These are phyloP conservation scores for Vollenhovia emeryi DNA, from an alignment of 1,140 invertebrate species.

Conservation along the genomic window DNA sequence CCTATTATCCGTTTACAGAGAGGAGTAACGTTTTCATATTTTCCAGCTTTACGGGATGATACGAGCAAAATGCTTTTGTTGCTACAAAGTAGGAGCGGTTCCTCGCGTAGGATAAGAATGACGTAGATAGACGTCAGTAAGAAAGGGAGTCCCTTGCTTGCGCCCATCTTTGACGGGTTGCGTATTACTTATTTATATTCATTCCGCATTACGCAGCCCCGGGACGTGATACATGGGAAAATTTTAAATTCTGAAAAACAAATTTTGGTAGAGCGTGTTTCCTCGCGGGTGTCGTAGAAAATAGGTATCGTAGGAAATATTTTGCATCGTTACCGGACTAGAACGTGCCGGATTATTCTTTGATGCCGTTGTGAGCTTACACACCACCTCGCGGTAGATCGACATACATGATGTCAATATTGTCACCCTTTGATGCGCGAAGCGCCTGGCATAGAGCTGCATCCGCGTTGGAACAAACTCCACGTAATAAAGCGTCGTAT, in stretches of 20 bases:
- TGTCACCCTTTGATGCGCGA: slow-evolving; percentile 40
- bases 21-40: slow-evolving; percentile 55
- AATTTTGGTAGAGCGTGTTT: slow-evolving; percentile 35
- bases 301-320: slow-evolving; percentile 32
- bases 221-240: slow-evolving; percentile 35
- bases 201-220: slow-evolving; percentile 38
- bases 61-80: slow-evolving; percentile 56
- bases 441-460: neutral
- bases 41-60: slow-evolving; percentile 50
- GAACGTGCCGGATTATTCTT: slow-evolving; percentile 47
- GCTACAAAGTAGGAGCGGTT: slow-evolving; percentile 35
- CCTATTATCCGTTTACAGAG: slow-evolving; percentile 54
- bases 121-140: slow-evolving; percentile 51
- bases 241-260: slow-evolving; percentile 46
- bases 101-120: slow-evolving; percentile 42
- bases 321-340: slow-evolving; percentile 32
- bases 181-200: slow-evolving; percentile 57
- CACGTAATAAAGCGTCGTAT: slow-evolving; percentile 34
- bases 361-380: slow-evolving; percentile 26
- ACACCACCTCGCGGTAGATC: slow-evolving; percentile 18
- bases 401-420: slow-evolving; percentile 48
- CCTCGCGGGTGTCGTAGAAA: slow-evolving; percentile 33
- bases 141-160: slow-evolving; percentile 43
- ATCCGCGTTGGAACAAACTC: slow-evolving; percentile 42
- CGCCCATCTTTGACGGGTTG: slow-evolving; percentile 43